Percentiles rank a stretch among this genome's conserved stretches.
phyloP scores from a whole-genome alignment of 1,140 invertebrate genomes.

The Euglossa dilemma region DNA sequence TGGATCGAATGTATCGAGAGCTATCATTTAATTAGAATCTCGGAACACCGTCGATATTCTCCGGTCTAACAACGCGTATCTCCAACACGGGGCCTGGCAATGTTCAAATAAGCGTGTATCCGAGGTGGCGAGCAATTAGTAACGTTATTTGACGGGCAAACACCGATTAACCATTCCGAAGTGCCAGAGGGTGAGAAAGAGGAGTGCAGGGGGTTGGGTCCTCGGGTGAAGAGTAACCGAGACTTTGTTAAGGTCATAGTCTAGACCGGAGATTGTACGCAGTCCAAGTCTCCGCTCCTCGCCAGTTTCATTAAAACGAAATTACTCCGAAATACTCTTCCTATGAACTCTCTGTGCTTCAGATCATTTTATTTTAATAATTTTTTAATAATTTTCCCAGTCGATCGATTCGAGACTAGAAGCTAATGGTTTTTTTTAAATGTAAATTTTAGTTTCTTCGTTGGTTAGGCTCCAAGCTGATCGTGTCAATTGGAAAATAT shows the following conservation, averaged over 20 bases:
- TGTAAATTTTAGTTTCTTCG: too few species aligned
- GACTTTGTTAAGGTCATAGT: constrained; percentile 48
- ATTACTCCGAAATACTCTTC: too few species aligned
- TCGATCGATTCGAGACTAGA: too few species aligned
- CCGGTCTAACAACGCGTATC: neutral
- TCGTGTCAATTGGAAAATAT: too few species aligned
- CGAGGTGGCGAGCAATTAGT: constrained; percentile 41
- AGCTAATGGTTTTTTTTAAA: too few species aligned
- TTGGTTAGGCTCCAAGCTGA: too few species aligned
- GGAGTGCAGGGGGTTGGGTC: neutral
- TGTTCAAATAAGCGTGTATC: constrained; percentile 8
- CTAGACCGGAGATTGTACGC: constrained; percentile 39
- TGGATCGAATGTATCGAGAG: neutral
- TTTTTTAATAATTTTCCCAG: too few species aligned
- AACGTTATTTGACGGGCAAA: constrained; percentile 49
- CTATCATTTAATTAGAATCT: constrained; percentile 4
- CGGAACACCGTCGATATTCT: neutral
- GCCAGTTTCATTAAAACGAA: neutral
- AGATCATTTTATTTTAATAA: too few species aligned
- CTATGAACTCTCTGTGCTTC: too few species aligned
- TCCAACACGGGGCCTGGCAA: too few species aligned
- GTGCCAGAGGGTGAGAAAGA: neutral
- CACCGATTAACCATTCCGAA: constrained; percentile 50
- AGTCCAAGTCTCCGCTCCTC: neutral
- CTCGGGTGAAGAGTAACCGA: constrained; percentile 24